These are phyloP conservation scores for Gallinago undulata DNA, from an alignment of 2,113 vertebrate genomes.

Conservation along the genomic window DNA sequence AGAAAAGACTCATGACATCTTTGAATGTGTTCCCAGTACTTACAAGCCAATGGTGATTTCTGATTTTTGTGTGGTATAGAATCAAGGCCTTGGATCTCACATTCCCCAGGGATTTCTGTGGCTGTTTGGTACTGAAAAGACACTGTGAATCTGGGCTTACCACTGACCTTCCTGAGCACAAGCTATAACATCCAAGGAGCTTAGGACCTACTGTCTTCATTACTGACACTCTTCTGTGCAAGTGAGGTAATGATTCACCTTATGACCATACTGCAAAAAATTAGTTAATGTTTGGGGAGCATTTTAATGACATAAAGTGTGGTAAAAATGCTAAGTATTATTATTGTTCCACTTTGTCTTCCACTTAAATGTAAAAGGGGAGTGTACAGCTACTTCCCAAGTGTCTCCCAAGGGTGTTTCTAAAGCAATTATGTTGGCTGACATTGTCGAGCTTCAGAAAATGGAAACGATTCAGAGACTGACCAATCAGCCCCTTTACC, in stretches of 20 bases:
- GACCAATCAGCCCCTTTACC: constrained; percentile 39
- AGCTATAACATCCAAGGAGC: background rate
- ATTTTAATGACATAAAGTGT: background rate
- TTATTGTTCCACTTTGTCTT: constrained; percentile 59
- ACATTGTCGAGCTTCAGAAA: constrained; percentile 12
- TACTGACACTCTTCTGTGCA: background rate
- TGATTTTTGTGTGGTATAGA: background rate
- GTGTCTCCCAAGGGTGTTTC: constrained; percentile 57
- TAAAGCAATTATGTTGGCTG: constrained; percentile 48
- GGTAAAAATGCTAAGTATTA: constrained; percentile 51
- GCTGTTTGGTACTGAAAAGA: background rate
- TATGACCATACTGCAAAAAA: background rate
- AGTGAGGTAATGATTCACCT: background rate
- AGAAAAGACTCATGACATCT: background rate
- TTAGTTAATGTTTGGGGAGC: constrained; percentile 13
- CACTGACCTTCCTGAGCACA: background rate
- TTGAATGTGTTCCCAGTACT: background rate
- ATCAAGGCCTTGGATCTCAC: background rate
- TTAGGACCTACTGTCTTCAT: background rate
- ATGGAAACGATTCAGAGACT: constrained; percentile 23
- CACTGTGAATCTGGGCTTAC: background rate
- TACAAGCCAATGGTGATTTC: background rate
- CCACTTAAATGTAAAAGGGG: constrained; percentile 22
- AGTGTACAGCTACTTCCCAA: constrained; percentile 30
- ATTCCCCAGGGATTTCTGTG: background rate